A percentile compares a stretch with the other conserved stretches of the same genome.
Evolutionary conservation across 2,113 vertebrate genomes (phyloP).

Genomic region (Oxyura jamaicensis): DNA sequence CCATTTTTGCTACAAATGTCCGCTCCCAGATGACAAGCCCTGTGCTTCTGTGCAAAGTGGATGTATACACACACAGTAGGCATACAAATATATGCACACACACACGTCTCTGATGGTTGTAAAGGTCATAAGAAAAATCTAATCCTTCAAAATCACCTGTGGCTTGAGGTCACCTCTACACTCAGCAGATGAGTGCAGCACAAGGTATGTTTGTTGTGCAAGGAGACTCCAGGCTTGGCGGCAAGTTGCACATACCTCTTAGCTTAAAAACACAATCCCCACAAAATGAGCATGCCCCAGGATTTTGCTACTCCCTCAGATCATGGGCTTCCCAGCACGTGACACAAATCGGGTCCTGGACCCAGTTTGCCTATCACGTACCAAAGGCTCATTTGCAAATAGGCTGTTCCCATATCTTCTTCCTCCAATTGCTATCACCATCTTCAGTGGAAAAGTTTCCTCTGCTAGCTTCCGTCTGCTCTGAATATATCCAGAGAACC

Average conservation of each 20-base stretch:
- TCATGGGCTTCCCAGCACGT: neutral
- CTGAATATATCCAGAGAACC: slow-evolving; percentile 5
- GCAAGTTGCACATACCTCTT: neutral
- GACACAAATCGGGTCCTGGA: neutral
- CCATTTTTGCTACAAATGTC: neutral
- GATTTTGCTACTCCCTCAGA: neutral
- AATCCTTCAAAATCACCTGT: neutral
- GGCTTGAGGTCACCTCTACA: neutral
- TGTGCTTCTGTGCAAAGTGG: neutral
- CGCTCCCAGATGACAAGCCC: neutral
- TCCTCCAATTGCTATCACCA: neutral
- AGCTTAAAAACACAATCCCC: neutral
- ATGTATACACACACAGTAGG: neutral
- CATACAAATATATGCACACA: neutral
- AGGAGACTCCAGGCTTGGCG: accelerated
- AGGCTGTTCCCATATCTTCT: accelerated
- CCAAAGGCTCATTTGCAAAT: neutral
- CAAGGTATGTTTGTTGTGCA: neutral
- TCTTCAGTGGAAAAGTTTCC: neutral
- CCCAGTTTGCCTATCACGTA: too few species aligned
- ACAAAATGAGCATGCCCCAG: accelerated
- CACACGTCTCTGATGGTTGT: neutral
- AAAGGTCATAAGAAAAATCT: neutral
- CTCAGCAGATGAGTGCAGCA: neutral
- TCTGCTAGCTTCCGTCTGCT: slow-evolving; percentile 6